A percentile compares a stretch with the other conserved stretches of the same genome.
These are phyloP conservation scores for Coenonympha glycerion DNA, from an alignment of 2,888 invertebrate genomes.

Conservation along the genomic window DNA sequence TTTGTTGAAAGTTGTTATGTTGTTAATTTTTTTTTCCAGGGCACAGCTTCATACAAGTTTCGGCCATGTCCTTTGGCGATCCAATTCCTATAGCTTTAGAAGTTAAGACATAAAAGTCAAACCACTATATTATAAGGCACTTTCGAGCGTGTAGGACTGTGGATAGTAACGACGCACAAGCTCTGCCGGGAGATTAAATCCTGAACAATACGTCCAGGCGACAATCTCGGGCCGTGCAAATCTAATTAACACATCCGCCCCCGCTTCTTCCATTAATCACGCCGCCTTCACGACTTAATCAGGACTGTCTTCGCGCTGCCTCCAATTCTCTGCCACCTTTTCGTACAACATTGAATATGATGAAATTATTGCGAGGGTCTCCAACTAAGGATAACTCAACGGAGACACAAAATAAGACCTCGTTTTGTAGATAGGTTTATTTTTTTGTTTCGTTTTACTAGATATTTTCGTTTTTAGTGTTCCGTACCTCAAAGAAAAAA, in stretches of 20 bases:
- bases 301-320: constrained; percentile 17
- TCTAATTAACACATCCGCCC: constrained; percentile 30
- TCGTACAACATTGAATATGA: constrained; percentile 8
- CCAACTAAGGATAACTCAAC: background rate
- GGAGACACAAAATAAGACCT: background rate
- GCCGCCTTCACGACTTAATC: constrained; percentile 27
- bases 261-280: constrained; percentile 30
- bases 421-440: background rate
- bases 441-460: too few relatives aligned
- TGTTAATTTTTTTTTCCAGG: too few relatives aligned
- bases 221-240: constrained; percentile 20
- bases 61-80: too few relatives aligned
- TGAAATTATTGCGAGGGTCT: background rate
- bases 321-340: constrained; percentile 19
- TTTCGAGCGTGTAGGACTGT: too few relatives aligned
- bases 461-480: too few relatives aligned
- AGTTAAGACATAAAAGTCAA: too few relatives aligned
- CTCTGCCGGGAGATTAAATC: constrained; percentile 2
- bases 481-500: too few relatives aligned
- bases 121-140: too few relatives aligned
- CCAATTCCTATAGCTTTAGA: too few relatives aligned
- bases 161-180: too few relatives aligned
- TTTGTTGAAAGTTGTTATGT: too few relatives aligned
- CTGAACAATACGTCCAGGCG: constrained; percentile 7
- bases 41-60: too few relatives aligned